Conservation (phyloP, 1,140 invertebrate species). For the Drosophila sulfurigaster region DNA sequence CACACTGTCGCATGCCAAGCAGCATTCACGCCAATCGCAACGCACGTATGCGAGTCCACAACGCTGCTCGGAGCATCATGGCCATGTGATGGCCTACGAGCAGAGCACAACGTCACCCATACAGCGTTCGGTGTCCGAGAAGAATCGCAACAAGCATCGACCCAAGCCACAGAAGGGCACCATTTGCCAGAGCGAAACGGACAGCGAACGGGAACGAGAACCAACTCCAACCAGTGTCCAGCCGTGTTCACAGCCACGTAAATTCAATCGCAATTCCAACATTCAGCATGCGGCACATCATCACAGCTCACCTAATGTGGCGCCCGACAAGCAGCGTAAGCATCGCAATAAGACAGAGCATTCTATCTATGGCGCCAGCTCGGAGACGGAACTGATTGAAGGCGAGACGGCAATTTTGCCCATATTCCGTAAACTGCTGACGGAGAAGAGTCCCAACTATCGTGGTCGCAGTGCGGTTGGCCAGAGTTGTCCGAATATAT, state of each 20-base stretch:
- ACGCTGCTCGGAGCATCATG: slow-evolving; percentile 81
- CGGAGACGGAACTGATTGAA: slow-evolving; percentile 92
- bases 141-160: slow-evolving; percentile 85
- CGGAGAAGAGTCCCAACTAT: slow-evolving; percentile 87
- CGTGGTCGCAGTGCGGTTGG: slow-evolving; percentile 86
- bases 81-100: slow-evolving; percentile 75
- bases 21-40: slow-evolving; percentile 85
- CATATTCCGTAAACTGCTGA: slow-evolving; percentile 95
- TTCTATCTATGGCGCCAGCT: slow-evolving; percentile 91
- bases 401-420: slow-evolving; percentile 92
- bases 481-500: slow-evolving; percentile 96
- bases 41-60: slow-evolving; percentile 81
- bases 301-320: slow-evolving; percentile 83
- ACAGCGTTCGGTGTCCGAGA: slow-evolving; percentile 87
- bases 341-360: slow-evolving; percentile 76
- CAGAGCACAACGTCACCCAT: slow-evolving; percentile 85
- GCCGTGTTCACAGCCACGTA: slow-evolving; percentile 72
- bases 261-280: slow-evolving; percentile 70
- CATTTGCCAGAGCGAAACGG: slow-evolving; percentile 85
- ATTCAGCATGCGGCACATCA: slow-evolving; percentile 84
- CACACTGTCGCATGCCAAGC: slow-evolving; percentile 87
- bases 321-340: slow-evolving; percentile 79
- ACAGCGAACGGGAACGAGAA: slow-evolving; percentile 85
- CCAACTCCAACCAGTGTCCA: slow-evolving; percentile 65
- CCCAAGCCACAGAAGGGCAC: slow-evolving; percentile 85